Conservation (phyloP, 2,888 invertebrate genomes). For the Amiota minor region DNA sequence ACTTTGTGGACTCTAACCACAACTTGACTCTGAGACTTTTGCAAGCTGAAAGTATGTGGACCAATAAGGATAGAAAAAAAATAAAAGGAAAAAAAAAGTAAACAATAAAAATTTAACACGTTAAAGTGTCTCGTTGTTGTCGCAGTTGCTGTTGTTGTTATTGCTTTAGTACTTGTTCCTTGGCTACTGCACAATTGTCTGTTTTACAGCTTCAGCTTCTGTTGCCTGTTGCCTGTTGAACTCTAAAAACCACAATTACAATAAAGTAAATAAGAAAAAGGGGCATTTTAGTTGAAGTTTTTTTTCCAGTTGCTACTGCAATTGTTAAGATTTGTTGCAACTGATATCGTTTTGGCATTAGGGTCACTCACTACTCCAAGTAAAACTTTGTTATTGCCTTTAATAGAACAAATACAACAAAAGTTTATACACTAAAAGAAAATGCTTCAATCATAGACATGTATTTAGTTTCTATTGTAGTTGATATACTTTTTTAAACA, state of each 20-base stretch:
- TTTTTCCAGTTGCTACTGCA: constrained; percentile 4
- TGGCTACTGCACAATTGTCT: neutral
- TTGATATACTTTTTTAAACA: neutral
- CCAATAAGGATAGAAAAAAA: neutral
- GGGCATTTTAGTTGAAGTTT: constrained; percentile 22
- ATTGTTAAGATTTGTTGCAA: constrained; percentile 29
- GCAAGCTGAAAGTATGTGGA: neutral
- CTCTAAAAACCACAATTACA: neutral
- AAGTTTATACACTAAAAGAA: neutral
- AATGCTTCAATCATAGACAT: neutral
- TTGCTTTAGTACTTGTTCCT: neutral
- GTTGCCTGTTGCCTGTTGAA: constrained; percentile 17
- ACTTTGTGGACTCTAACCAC: neutral
- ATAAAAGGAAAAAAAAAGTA: constrained; percentile 26
- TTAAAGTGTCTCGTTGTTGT: constrained; percentile 14
- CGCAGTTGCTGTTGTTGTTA: neutral
- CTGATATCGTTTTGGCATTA: constrained; percentile 27
- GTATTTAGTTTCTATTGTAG: neutral
- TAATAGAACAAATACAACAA: no score
- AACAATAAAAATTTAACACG: constrained; percentile 29
- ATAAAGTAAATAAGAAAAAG: neutral
- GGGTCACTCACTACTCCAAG: neutral
- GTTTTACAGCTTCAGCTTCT: neutral
- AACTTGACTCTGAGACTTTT: neutral
- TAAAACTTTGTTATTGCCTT: no score